Base-by-base conservation (phyloP, 2,113 vertebrate genomes). In the Cochlearius cochlearius region DNA sequence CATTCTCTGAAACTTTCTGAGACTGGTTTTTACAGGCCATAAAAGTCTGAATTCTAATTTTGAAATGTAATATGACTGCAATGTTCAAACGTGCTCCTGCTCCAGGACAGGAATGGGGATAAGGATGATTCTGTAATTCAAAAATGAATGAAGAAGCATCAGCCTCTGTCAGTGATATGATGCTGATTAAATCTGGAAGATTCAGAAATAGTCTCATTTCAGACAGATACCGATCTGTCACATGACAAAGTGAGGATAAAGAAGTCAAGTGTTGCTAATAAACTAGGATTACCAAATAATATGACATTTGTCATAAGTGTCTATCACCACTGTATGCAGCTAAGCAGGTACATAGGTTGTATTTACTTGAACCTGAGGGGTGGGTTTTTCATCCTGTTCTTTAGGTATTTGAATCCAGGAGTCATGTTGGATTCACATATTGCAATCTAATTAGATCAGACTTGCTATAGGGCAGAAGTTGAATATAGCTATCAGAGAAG, bases 251-350 rank as follows among this genome's bases (percentile, higher is more conserved):
- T 17, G 11, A 78, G 18, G 32, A 62, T 19, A 6, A 66, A 69
- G 43, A 69, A 16, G 5, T 50, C 39, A 77, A 92, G 74, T 17
- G 8, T 62, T 77, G 20, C 15, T 45, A 34, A 49, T 77, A 62
- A 66, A 11, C 29, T 30, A 11, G 3, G 23, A 59, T 74, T 71
- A 34, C 12, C 49, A 92, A 79, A 56, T 20, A 77, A 58, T 43
- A 74, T 11, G 4, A 71, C n/a, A 23, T 71, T 50, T 80, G 11
- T 34, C 34, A 17, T 30, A 41, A 52, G 20, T 68, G 26, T 5
- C n/a, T 69, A 36, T 47, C 21, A 29, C 8, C 19, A 41, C 15
- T 0, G 1, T 9, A 27, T 2, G 3, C 32, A 63, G 20, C 9
- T 55, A 63, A 67, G 15, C 22, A 41, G 36, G 2, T 87, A 23